Evolutionary conservation across 2,888 invertebrate species (phyloP), one percentile per base, ranked within the genome.

Genomic region (Sclerodermus sp.): DNA sequence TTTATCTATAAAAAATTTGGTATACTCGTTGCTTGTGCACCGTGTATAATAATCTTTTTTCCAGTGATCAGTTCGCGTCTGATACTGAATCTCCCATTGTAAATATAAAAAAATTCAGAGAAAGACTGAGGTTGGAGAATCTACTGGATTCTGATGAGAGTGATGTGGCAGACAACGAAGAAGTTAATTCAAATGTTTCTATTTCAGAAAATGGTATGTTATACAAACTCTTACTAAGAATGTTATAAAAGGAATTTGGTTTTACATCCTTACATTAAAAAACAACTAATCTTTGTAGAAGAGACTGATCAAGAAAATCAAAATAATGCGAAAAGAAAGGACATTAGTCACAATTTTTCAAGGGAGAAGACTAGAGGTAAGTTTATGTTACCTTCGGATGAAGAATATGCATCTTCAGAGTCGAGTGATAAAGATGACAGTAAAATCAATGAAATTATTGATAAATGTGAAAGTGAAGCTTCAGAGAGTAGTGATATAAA

Each of bases 121-220:
- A 8, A 1, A 45, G 12, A 14, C 23, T 53, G 16, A 47, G 13
- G 18, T 41, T 47, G 1, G 18, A 34, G n/a, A 32, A 47, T 3
- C 1, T 9, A 0, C 1, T 16, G 14, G 29, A 41, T n/a, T 32
- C 40, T 5, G 44, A 32, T 8, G 41, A 30, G 3, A 23, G 23
- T 8, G 3, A 23, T 23, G 8, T 5, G 23, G 23, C 3, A 8
- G 8, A 23, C 8, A 23, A 23, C 23, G 8, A 8, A 23, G 23
- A 3, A 23, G 8, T 23, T n/a, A n/a, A n/a, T n/a, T n/a, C 15
- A 18, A 29, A n/a, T n/a, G n/a, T n/a, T n/a, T n/a, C n/a, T n/a
- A n/a, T n/a, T n/a, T n/a, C n/a, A n/a, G n/a, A n/a, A 13, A 1
- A 13, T 16, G 16, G 37, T 10, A 17, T 15, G 14, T 42, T 41